Base-by-base conservation (phyloP, 2,888 invertebrate genomes). In the Automeris io region DNA sequence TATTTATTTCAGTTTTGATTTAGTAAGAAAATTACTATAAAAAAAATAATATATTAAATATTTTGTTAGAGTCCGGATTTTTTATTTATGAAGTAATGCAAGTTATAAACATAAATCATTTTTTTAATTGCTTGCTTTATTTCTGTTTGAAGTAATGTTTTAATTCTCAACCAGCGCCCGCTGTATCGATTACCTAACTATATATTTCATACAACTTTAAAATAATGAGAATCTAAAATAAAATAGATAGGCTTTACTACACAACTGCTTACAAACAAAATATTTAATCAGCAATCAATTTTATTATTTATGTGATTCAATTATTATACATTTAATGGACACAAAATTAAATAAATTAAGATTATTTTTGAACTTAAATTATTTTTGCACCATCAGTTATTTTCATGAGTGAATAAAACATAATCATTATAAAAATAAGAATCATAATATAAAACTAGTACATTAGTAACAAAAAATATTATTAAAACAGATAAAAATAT, bases 371-470 rank as follows among this genome's bases (percentile, higher is more conserved):
- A 51, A 44, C 55, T 55, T 67, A 67, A 65, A 64, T 54, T 60
- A 71, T 53, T 54, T 72, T 74, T 73, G 77, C 77, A 77, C 77
- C 77, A 71, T 73, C 52, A 55, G 48, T 58, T 47, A 49, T 26
- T 52, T 57, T 53, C 43, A 46, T 48, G 51, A 43, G 40, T 53
- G 39, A 54, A 54, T 54, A 58, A 58, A 56, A 61, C 47, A 63
- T 52, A 57, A 56, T 51, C 54, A 42, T 35, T 39, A 34, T 32
- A 9, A 11, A 39, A 36, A 31, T 35, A 33, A 32, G 22, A 8
- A 11, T 23, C 16, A 6, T 5, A 13, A 12, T 8, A 37, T 32
- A 22, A 35, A 25, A 37, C 22, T 18, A 11, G 16, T 13, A 26
- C 8, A 29, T 29, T 11, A 7, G 11, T 23, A 26, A 16, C 8